Conservation (phyloP, 2,113 vertebrate species). For the Aleadryas rufinucha region DNA sequence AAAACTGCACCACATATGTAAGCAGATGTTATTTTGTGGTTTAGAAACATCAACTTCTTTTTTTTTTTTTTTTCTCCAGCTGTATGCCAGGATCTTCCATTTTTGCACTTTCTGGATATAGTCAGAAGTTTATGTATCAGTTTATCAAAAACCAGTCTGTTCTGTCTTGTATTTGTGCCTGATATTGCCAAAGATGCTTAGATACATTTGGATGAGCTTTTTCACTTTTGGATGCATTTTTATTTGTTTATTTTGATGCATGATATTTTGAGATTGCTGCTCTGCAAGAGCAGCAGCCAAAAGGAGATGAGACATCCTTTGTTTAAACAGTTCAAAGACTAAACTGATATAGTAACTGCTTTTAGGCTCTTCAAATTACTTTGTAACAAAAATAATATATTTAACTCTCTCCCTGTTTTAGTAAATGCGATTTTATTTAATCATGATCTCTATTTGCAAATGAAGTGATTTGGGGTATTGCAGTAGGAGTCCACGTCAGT, state of each 20-base stretch:
- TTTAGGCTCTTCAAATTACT: background rate
- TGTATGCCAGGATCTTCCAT: background rate
- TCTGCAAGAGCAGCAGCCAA: background rate
- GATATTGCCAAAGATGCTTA: background rate
- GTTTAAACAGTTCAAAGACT: background rate
- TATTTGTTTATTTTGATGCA: background rate
- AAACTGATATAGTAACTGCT: background rate
- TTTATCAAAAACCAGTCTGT: background rate
- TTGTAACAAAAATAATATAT: background rate
- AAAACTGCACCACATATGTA: constrained; percentile 9
- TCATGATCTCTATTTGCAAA: background rate
- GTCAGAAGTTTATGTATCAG: background rate
- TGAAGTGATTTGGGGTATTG: background rate
- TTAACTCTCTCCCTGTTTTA: background rate
- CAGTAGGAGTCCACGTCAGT: background rate
- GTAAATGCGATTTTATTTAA: background rate
- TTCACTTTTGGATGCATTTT: background rate
- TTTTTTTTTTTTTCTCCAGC: background rate
- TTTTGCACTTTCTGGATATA: background rate
- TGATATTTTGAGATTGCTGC: background rate
- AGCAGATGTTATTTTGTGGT: constrained; percentile 35
- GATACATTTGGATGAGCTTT: background rate
- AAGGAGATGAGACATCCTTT: background rate
- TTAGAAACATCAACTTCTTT: background rate
- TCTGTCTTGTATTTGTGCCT: background rate